Evolutionary conservation across 1,140 invertebrate species (phyloP).

Genomic region (Manduca sexta): DNA sequence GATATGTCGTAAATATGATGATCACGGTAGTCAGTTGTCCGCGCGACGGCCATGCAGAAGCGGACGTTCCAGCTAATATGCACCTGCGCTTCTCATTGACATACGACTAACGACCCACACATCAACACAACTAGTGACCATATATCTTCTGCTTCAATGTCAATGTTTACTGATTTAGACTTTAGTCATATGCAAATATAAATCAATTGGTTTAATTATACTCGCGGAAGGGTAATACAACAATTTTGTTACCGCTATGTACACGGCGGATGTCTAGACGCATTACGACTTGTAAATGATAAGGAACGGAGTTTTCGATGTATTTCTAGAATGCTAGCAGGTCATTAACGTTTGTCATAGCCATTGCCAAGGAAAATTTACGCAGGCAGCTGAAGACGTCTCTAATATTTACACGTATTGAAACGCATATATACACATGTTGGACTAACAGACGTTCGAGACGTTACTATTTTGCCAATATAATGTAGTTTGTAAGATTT

Average conservation of each 20-base stretch:
- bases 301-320: conserved; percentile 31
- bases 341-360: conserved; percentile 57
- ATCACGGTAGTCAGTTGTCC: neutral
- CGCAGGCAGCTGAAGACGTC: conserved; percentile 28
- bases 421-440: neutral
- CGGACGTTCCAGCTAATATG: conserved; percentile 10
- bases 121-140: conserved; percentile 13
- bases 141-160: conserved; percentile 27
- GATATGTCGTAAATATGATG: conserved; percentile 2
- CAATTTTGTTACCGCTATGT: neutral
- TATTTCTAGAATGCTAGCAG: conserved; percentile 47
- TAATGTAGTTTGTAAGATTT: neutral
- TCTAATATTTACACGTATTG: neutral
- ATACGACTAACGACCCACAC: conserved; percentile 25
- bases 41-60: conserved; percentile 7
- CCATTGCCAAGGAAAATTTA: conserved; percentile 57
- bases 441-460: neutral
- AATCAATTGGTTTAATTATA: neutral
- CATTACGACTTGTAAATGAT: conserved; percentile 4
- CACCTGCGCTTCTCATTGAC: conserved; percentile 26
- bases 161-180: conserved; percentile 19
- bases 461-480: neutral
- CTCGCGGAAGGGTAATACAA: neutral
- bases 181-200: conserved; percentile 5
- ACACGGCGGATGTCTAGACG: conserved; percentile 15